Conservation (phyloP, 1,140 invertebrate species). For the Brachionus manjavacas region DNA sequence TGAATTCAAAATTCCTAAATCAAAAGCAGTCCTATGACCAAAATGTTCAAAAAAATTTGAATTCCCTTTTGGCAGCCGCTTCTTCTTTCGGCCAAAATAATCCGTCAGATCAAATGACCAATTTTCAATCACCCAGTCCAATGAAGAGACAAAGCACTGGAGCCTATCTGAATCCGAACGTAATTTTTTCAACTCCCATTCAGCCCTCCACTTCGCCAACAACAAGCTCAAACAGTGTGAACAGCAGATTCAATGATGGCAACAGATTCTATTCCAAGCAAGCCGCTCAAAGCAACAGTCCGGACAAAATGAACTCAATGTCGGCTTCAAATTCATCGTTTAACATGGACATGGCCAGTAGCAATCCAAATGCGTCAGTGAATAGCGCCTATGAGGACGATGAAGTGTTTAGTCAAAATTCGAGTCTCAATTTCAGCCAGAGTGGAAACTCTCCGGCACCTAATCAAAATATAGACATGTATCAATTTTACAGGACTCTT, state of each 20-base stretch:
- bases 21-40: background rate
- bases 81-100: background rate
- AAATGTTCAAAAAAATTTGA: slow-evolving; percentile 7
- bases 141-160: slow-evolving; percentile 1
- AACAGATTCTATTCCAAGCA: background rate
- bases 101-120: background rate
- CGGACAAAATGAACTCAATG: slow-evolving; percentile 19
- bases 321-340: slow-evolving; percentile 26
- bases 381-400: slow-evolving; percentile 20
- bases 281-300: background rate
- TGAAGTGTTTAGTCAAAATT: background rate
- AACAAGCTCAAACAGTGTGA: background rate
- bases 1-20: slow-evolving; percentile 21
- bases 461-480: slow-evolving; percentile 24
- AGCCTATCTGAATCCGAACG: slow-evolving; percentile 7
- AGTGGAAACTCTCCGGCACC: background rate
- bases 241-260: background rate
- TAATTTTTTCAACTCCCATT: slow-evolving; percentile 9
- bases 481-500: slow-evolving; percentile 6
- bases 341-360: background rate
- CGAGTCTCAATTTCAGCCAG: background rate
- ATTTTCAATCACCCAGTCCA: background rate
- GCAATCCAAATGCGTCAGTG: slow-evolving; percentile 1
- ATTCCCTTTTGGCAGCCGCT: background rate
- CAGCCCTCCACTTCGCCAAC: slow-evolving; percentile 9